Evolutionary conservation across 1,140 invertebrate genomes (phyloP).

Genomic region (Zaprionus vittiger): DNA sequence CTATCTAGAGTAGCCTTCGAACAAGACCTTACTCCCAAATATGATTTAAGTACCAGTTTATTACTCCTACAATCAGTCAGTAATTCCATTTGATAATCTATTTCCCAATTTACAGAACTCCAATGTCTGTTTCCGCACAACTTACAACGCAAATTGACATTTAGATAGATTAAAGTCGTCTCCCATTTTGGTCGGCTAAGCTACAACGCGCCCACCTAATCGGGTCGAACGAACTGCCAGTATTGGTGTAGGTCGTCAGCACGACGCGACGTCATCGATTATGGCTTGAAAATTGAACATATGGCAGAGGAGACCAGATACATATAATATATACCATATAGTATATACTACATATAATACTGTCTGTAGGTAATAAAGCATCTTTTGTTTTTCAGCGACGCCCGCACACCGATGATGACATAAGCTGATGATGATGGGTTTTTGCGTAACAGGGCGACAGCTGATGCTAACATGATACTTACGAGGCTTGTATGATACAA

Average conservation of each 20-base stretch:
- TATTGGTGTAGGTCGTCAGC: conserved; percentile 68
- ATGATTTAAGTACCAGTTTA: neutral
- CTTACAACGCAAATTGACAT: conserved; percentile 12
- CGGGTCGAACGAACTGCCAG: conserved; percentile 45
- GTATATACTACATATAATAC: conserved; percentile 12
- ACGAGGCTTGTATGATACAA: conserved; percentile 8
- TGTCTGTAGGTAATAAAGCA: conserved; percentile 42
- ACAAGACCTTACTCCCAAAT: neutral
- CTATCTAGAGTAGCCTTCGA: neutral
- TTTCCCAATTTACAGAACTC: neutral
- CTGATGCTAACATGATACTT: conserved; percentile 33
- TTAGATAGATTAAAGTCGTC: conserved; percentile 18
- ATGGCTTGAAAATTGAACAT: conserved; percentile 37
- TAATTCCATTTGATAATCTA: neutral
- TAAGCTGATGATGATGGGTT: neutral
- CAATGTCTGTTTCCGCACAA: neutral
- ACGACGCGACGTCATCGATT: conserved; percentile 40
- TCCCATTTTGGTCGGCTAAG: neutral
- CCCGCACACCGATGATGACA: conserved; percentile 4
- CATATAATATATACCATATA: conserved; percentile 28
- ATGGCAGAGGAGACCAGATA: conserved; percentile 20
- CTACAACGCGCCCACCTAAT: conserved; percentile 24
- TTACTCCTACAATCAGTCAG: neutral
- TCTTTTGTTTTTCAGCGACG: conserved; percentile 37
- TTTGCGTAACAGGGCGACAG: conserved; percentile 32